Evolutionary conservation across 2,888 invertebrate species (phyloP), one percentile per base, ranked within the genome.

Genomic region (Habrosyne pyritoides): DNA sequence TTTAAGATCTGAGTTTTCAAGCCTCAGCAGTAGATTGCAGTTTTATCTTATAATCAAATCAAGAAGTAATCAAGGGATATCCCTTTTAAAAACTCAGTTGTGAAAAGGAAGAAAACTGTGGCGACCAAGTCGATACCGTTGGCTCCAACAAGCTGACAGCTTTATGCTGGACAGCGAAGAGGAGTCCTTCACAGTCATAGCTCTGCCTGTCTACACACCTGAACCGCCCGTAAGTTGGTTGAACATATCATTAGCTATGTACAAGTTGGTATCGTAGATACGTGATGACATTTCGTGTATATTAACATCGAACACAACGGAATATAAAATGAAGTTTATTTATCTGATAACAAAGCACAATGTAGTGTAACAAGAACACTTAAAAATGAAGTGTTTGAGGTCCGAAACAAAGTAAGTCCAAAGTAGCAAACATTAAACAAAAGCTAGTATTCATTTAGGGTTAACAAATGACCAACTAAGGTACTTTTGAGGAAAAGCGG

Each of bases 121-220:
- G 91, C 87, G 89, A 54, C 89, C 89, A 61, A 85, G 87, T 66
- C 83, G 89, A 53, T 82, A 84, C 77, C 91, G 91, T 72, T 91
- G 91, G 91, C 86, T 89, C 56, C 81, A 83, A 62, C 84, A 85
- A 64, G 86, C 87, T 75, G 88, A 89, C 66, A 67, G 73, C 76
- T 85, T 83, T 42, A 94, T 94, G 94, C 86, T 92, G 81, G 94
- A 94, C 81, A 94, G 94, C 83, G 95, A 95, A 84, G 95, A 95
- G 69, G 95, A 95, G 77, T 93, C 94, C 42, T 95, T 95, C 84
- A 93, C 94, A 72, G 94, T 96, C 77, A 93, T 96, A 79, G 94
- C 95, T 55, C 89, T 95, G 73, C 95, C 95, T 50, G 94, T 94
- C 64, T 94, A 94, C 87, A 91, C 92, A 66, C 93, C 94, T 12